Evolutionary conservation across 23 tunicate species (phyloP).

Genomic region (Trididemnum miniatum): DNA sequence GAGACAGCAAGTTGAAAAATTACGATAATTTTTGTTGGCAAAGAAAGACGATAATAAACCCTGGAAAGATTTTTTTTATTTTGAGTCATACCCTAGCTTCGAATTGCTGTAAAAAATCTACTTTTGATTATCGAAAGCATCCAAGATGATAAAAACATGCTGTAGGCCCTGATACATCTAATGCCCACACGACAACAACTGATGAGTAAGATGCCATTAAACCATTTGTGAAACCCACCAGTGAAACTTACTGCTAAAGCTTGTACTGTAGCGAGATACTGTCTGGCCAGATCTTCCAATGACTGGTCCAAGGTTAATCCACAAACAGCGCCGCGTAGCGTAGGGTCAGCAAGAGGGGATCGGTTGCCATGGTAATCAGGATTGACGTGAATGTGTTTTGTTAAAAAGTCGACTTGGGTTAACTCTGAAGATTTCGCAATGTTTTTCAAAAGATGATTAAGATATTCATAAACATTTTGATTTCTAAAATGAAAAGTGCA

Average conservation of each 20-base stretch:
- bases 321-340: slow-evolving; percentile 68
- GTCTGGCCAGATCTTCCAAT: slow-evolving; percentile 39
- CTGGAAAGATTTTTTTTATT: too few relatives aligned
- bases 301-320: slow-evolving; percentile 72
- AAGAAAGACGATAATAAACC: too few relatives aligned
- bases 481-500: slow-evolving; percentile 13
- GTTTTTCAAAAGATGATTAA: slow-evolving; percentile 26
- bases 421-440: background rate
- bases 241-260: slow-evolving; percentile 78
- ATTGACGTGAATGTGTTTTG: slow-evolving; percentile 61
- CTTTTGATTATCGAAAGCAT: too few relatives aligned
- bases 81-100: too few relatives aligned
- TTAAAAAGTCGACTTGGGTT: slow-evolving; percentile 15
- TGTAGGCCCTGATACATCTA: too few relatives aligned
- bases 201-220: too few relatives aligned
- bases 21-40: too few relatives aligned
- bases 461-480: slow-evolving; percentile 27
- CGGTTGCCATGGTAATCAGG: slow-evolving; percentile 98
- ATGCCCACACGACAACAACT: too few relatives aligned
- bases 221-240: too few relatives aligned
- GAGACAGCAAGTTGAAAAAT: too few relatives aligned
- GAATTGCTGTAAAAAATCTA: too few relatives aligned
- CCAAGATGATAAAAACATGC: too few relatives aligned
- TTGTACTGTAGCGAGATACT: slow-evolving; percentile 83
- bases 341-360: slow-evolving; percentile 86